Evolutionary conservation across 2,797 vertebrate species (phyloP).

Genomic region (Channallabes apus): DNA sequence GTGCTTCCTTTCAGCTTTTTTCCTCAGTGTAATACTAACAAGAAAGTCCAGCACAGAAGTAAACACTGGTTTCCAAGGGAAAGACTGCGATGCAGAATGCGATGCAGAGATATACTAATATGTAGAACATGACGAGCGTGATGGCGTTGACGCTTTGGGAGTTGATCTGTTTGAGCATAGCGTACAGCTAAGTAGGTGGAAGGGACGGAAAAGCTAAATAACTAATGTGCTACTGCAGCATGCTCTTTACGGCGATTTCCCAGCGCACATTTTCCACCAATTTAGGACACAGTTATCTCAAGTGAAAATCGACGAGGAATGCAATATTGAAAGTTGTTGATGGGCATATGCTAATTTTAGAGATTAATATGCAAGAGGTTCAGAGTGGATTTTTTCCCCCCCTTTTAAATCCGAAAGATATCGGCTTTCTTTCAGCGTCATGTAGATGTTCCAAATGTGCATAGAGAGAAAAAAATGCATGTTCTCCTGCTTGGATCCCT

Average conservation of each 20-base stretch:
- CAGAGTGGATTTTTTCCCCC: not conserved
- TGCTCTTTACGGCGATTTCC: not conserved
- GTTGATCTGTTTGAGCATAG: not conserved
- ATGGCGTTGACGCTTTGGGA: not conserved
- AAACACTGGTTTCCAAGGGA: not conserved
- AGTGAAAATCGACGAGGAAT: not conserved
- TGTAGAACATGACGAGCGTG: not conserved
- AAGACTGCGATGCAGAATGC: not conserved
- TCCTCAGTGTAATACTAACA: not conserved
- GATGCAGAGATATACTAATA: not conserved
- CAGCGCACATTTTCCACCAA: not conserved
- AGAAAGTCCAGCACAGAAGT: not conserved
- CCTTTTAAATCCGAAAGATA: not conserved
- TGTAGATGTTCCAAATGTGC: constrained; percentile 13
- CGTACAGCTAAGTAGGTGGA: not conserved
- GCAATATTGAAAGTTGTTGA: not conserved
- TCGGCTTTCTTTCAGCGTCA: constrained; percentile 1
- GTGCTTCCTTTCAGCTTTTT: not conserved
- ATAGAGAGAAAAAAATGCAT: constrained; percentile 48
- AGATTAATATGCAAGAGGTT: not conserved
- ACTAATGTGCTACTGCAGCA: not conserved
- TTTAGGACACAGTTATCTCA: not conserved
- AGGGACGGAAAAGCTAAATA: not conserved
- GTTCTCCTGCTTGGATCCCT: constrained; percentile 48
- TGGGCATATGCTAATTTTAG: not conserved